phyloP scores from a whole-genome alignment of 2,888 invertebrate species.

The Megamerina dolium region DNA sequence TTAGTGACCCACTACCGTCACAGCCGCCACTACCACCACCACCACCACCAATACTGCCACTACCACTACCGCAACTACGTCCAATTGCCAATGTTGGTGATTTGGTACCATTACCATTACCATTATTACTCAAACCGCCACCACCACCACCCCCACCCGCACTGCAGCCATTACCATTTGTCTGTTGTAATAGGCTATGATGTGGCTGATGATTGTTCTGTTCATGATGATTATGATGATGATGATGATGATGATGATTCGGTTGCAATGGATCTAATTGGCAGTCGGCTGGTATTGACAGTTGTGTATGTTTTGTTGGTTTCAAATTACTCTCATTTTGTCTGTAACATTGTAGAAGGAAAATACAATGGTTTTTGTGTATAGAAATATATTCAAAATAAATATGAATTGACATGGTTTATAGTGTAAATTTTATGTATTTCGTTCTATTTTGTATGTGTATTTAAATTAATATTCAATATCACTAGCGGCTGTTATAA shows the following conservation, averaged over 20 bases:
- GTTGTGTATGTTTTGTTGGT: constrained; percentile 49
- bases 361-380: neutral
- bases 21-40: constrained; percentile 43
- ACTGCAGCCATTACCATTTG: constrained; percentile 35
- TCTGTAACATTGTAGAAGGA: constrained; percentile 30
- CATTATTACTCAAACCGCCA: constrained; percentile 44
- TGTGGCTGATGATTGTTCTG: constrained; percentile 42
- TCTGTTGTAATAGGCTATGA: constrained; percentile 44
- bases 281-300: constrained; percentile 49
- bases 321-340: constrained; percentile 48
- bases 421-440: no score
- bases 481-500: no score
- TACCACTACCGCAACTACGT: constrained; percentile 18
- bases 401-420: no score
- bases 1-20: constrained; percentile 10
- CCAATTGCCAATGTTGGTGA: no score
- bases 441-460: no score
- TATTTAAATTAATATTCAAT: no score
- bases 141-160: constrained; percentile 48
- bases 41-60: constrained; percentile 33
- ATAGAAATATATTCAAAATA: neutral
- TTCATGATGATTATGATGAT: constrained; percentile 32
- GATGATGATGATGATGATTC: constrained; percentile 33
- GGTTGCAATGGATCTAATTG: constrained; percentile 49
- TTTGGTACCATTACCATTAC: constrained; percentile 15